These are phyloP conservation scores for Euplagia quadripunctaria DNA, from an alignment of 2,888 invertebrate species.

Conservation along the genomic window DNA sequence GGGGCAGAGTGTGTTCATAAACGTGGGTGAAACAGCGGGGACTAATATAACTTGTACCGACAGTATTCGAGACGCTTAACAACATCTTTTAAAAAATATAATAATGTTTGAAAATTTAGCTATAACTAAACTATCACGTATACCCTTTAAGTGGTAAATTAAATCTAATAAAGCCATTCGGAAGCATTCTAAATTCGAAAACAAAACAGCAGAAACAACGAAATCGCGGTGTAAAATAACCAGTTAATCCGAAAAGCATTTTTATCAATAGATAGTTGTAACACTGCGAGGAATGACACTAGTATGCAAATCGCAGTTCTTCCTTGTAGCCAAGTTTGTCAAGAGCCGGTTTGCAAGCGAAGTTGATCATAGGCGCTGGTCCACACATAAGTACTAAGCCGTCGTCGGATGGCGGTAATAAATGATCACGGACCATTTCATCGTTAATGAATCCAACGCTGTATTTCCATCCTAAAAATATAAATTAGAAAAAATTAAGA, in stretches of 20 bases:
- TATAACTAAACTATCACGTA: background rate
- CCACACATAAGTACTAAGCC: conserved; percentile 98
- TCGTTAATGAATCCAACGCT: conserved; percentile 97
- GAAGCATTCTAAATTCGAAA: background rate
- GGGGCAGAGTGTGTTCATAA: too few relatives aligned
- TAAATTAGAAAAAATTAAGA: background rate
- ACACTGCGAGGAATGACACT: conserved; percentile 48
- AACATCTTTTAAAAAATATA: background rate
- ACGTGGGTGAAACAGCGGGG: too few relatives aligned
- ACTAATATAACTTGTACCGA: background rate
- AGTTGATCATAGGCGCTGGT: conserved; percentile 98
- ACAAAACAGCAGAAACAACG: background rate
- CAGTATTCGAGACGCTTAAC: background rate
- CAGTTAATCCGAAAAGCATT: too few relatives aligned
- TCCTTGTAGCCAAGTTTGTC: conserved; percentile 95
- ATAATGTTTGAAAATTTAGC: background rate
- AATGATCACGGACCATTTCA: conserved; percentile 94
- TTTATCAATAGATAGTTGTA: background rate
- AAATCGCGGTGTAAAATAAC: background rate
- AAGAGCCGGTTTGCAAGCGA: conserved; percentile 96
- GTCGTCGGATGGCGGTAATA: conserved; percentile 93
- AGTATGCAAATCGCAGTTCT: conserved; percentile 94
- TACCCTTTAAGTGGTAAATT: background rate
- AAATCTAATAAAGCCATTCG: background rate
- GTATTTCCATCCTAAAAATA: conserved; percentile 93